Percentiles rank a stretch among this genome's conserved stretches.
phyloP scores from a whole-genome alignment of 1,140 invertebrate species.

The Steinernema khuongi region DNA sequence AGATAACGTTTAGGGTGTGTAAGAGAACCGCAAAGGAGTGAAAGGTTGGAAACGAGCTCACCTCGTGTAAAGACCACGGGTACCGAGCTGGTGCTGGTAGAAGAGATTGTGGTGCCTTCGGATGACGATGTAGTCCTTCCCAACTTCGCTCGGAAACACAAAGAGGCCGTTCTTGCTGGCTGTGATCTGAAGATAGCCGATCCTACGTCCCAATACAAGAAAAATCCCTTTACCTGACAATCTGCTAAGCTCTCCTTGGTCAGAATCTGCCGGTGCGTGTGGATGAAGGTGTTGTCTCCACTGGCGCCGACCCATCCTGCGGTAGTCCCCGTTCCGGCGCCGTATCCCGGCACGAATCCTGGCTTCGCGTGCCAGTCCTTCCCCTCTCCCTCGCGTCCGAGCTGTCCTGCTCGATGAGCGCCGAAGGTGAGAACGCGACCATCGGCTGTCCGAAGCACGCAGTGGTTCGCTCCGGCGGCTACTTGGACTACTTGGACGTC shows the following conservation, averaged over 20 bases:
- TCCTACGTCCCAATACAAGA: not conserved
- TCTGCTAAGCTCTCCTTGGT: constrained; percentile 64
- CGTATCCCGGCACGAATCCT: constrained; percentile 70
- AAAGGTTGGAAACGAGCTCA: constrained; percentile 14
- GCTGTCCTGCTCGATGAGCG: constrained; percentile 79
- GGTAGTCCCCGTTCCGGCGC: constrained; percentile 68
- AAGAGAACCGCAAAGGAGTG: not conserved
- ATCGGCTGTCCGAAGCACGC: constrained; percentile 77
- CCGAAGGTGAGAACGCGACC: constrained; percentile 91
- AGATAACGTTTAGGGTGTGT: not conserved
- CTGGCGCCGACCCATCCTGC: constrained; percentile 88
- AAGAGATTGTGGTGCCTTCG: constrained; percentile 27
- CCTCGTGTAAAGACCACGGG: constrained; percentile 32
- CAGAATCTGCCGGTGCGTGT: constrained; percentile 83
- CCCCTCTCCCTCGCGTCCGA: constrained; percentile 67
- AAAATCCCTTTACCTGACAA: constrained; percentile 21
- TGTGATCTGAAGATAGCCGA: constrained; percentile 32
- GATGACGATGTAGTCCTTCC: constrained; percentile 45
- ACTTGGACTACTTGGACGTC: constrained; percentile 67
- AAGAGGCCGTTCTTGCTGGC: constrained; percentile 38
- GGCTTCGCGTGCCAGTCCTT: constrained; percentile 74
- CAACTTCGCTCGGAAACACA: constrained; percentile 33
- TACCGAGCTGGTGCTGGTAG: constrained; percentile 30
- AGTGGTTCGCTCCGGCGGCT: constrained; percentile 88
- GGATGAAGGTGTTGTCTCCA: constrained; percentile 87